phyloP scores from a whole-genome alignment of 1,140 invertebrate genomes.

The Ceratosolen solmsi region DNA sequence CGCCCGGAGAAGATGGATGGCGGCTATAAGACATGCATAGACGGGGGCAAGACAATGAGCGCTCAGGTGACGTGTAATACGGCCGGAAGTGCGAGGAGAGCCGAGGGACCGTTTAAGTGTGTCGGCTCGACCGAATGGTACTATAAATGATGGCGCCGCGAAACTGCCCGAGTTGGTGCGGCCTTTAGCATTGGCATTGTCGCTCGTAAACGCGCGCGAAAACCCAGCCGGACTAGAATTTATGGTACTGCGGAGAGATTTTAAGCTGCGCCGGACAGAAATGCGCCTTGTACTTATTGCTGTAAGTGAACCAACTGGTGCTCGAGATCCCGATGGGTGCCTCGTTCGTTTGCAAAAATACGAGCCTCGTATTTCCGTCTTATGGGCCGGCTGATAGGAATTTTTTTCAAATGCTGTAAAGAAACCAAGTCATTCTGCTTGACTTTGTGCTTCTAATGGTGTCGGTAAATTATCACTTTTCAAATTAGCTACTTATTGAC shows the following conservation, averaged over 20 bases:
- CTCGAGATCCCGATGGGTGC: neutral
- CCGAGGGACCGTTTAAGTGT: conserved; percentile 20
- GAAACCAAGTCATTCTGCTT: too few species aligned
- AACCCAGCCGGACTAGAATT: neutral
- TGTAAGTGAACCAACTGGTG: neutral
- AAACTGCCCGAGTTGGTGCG: neutral
- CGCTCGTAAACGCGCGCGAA: conserved; percentile 30
- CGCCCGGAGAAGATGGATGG: neutral
- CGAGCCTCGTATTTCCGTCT: too few species aligned
- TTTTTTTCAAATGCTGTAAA: too few species aligned
- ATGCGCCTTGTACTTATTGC: neutral
- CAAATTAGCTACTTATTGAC: too few species aligned
- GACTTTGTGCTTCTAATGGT: too few species aligned
- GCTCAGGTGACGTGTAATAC: neutral
- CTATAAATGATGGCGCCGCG: conserved; percentile 14
- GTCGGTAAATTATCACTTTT: too few species aligned
- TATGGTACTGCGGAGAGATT: neutral
- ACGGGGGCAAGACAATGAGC: conserved; percentile 7
- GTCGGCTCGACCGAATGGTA: neutral
- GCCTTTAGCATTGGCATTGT: conserved; percentile 2
- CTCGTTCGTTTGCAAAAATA: neutral
- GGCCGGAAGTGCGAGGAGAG: neutral
- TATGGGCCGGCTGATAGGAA: too few species aligned
- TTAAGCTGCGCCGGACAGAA: neutral
- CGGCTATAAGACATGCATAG: neutral